Conservation (phyloP, 2,797 vertebrate species). For the Acanthurus leucopareius region DNA sequence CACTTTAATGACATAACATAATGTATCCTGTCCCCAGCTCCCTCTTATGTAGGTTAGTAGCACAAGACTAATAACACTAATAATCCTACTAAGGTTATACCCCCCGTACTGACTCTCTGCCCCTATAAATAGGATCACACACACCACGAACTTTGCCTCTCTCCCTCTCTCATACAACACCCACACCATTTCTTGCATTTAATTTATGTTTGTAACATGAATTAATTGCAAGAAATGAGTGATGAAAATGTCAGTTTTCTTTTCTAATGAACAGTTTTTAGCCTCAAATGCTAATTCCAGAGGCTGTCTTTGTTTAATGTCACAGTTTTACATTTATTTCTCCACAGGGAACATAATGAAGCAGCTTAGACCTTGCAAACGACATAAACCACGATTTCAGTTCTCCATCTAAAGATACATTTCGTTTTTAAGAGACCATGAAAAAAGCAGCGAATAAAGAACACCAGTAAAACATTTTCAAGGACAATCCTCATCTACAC, state of each 20-base stretch:
- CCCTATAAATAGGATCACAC: slow-evolving; percentile 56
- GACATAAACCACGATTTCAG: slow-evolving; percentile 39
- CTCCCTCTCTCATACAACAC: slow-evolving; percentile 33
- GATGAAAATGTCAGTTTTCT: slow-evolving; percentile 17
- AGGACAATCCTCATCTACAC: slow-evolving; percentile 30
- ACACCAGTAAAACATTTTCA: slow-evolving; percentile 34
- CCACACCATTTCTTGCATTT: slow-evolving; percentile 19
- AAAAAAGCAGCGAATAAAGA: slow-evolving; percentile 30
- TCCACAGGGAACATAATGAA: slow-evolving; percentile 49
- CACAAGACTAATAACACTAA: slow-evolving; percentile 63
- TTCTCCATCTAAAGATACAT: slow-evolving; percentile 36
- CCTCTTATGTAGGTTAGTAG: slow-evolving; percentile 61
- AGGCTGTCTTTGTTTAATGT: slow-evolving; percentile 45
- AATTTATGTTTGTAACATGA: slow-evolving; percentile 27
- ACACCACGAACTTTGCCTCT: slow-evolving; percentile 24
- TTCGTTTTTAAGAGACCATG: slow-evolving; percentile 10
- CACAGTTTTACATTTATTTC: slow-evolving; percentile 43
- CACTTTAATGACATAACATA: slow-evolving; percentile 50
- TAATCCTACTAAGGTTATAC: slow-evolving; percentile 62
- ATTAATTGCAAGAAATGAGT: too few relatives aligned
- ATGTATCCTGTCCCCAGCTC: slow-evolving; percentile 16
- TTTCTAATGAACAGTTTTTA: slow-evolving; percentile 37
- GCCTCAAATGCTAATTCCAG: slow-evolving; percentile 39
- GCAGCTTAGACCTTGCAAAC: slow-evolving; percentile 40
- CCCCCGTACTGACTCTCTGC: slow-evolving; percentile 19